These are phyloP conservation scores for Diploscapter pachys DNA, from an alignment of 1,140 invertebrate genomes.

Conservation along the genomic window DNA sequence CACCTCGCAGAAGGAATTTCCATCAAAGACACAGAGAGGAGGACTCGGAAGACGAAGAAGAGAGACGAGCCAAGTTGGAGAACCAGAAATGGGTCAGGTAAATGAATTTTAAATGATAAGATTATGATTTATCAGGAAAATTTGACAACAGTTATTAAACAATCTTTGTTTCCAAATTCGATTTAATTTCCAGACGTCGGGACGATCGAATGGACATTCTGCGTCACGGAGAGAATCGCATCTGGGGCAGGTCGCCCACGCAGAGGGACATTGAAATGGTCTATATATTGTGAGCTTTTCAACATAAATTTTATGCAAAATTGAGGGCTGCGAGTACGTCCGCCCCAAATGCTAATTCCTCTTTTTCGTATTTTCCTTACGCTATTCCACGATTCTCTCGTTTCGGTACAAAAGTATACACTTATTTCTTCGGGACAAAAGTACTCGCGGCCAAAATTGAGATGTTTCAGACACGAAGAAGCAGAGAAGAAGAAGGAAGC, in stretches of 20 bases:
- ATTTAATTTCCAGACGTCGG: conserved; percentile 41
- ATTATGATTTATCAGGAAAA: not conserved
- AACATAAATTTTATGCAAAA: not conserved
- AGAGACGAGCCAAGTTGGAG: too few species aligned
- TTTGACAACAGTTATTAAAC: not conserved
- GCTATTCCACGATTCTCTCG: not conserved
- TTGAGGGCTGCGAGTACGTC: not conserved
- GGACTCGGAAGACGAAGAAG: too few species aligned
- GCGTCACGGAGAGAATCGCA: conserved; percentile 27
- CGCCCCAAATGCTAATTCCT: not conserved
- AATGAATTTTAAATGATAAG: not conserved
- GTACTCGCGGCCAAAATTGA: not conserved
- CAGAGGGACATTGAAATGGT: conserved; percentile 41
- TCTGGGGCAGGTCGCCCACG: conserved; percentile 52
- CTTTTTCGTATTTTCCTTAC: not conserved
- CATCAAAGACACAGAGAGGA: too few species aligned
- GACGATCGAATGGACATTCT: conserved; percentile 40
- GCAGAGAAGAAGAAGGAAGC: conserved; percentile 9
- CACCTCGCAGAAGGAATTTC: too few species aligned
- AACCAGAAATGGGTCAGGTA: too few species aligned
- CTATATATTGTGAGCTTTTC: conserved; percentile 13
- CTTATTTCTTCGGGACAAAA: not conserved
- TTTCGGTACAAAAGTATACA: not conserved
- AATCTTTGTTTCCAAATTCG: not conserved
- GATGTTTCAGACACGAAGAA: conserved; percentile 13